Evolutionary conservation across 1,140 invertebrate species (phyloP).

Genomic region (Contarinia nasturtii): DNA sequence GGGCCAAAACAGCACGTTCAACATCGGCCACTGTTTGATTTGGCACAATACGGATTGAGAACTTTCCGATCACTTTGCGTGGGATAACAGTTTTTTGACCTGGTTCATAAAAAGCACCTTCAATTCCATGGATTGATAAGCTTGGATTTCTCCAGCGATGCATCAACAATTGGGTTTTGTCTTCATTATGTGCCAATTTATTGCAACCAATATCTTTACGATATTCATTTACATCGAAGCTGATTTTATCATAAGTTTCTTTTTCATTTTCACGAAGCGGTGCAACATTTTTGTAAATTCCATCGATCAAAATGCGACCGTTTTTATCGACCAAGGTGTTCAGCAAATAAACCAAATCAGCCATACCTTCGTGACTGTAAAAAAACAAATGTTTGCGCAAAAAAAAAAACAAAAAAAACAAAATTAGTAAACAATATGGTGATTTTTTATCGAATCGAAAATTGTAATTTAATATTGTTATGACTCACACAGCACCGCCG

Average conservation of each 20-base stretch:
- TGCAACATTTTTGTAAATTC: constrained; percentile 52
- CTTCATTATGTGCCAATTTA: constrained; percentile 50
- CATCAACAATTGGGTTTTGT: constrained; percentile 65
- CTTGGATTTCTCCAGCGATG: constrained; percentile 80
- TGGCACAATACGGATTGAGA: constrained; percentile 87
- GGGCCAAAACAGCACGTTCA: constrained; percentile 48
- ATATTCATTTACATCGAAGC: constrained; percentile 76
- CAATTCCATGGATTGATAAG: constrained; percentile 80
- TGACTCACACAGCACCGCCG: constrained; percentile 65
- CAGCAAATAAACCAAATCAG: constrained; percentile 70
- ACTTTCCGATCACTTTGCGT: constrained; percentile 85
- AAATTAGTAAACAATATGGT: background rate
- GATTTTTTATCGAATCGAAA: background rate
- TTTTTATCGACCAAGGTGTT: constrained; percentile 64
- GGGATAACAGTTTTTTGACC: constrained; percentile 95
- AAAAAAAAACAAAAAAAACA: background rate
- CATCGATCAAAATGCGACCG: constrained; percentile 64
- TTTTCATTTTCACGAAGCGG: constrained; percentile 51
- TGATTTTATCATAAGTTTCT: constrained; percentile 65
- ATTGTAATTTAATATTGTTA: background rate
- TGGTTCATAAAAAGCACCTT: constrained; percentile 68
- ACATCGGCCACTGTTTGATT: constrained; percentile 68
- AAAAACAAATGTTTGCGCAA: too few relatives aligned
- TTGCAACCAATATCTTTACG: constrained; percentile 47
- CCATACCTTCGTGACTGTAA: constrained; percentile 60